Base-by-base conservation (phyloP, 2,888 invertebrate species). In the Lucinisca nassula region DNA sequence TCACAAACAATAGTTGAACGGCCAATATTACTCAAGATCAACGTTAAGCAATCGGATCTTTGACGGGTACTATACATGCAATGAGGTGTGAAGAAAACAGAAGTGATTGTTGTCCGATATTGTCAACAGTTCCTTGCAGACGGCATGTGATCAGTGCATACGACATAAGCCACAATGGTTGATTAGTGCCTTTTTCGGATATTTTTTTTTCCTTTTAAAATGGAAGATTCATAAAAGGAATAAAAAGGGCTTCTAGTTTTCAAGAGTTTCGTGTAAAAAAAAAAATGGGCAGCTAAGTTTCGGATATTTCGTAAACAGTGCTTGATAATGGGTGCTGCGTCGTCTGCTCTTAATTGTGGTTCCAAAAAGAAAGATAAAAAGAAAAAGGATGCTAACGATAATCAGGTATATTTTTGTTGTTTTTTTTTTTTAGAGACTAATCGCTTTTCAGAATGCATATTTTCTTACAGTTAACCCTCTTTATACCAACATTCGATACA, bases 331-430 rank as follows among this genome's bases (percentile, higher is more conserved):
- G 90, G 90, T 73, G 87, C 84, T 73, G 82, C 78, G 27, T 72
- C 84, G 6, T 90, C 90, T 27, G 67, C 74, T 27, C 74, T 90
- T 21, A 90, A 90, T 80, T 90, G 90, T 79, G 82, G 73, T 21
- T 87, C 84, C 78, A 87, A 87, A 82, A 89, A 84, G 75, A 88
- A 89, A 73, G 58, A 85, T 73, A 88, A 90, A 58, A 82, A 86
- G 24, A 81, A 87, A 30, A 55, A 75, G 35, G 82, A 82, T 61
- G 77, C 77, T 40, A 72, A 76, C 27, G 30, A 21, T 32, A 24
- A 51, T 3, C 75, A 76, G 75, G 75, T 76, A 51, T 49, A 45
- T 30, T 32, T 49, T 45, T 38, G 12, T 27, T 75, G 27, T n/a
- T 4, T 51, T 51, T n/a, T n/a, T n/a, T n/a, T n/a, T n/a, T n/a